Conservation (phyloP, 2,888 invertebrate species). For the Drosophila phalerata region DNA sequence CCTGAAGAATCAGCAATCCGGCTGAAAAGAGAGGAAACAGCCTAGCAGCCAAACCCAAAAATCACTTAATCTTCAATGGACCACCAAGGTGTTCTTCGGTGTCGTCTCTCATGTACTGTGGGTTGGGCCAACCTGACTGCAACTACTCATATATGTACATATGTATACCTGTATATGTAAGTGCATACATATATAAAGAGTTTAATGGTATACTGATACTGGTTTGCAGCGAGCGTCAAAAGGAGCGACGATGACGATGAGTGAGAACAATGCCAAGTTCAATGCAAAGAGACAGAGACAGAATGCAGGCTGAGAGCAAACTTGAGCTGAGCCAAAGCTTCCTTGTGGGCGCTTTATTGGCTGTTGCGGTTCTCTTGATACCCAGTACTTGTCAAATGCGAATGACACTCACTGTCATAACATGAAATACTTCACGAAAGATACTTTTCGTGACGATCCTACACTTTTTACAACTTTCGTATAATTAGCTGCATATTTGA, state of each 20-base stretch:
- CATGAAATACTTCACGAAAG: background rate
- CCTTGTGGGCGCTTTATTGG: constrained; percentile 67
- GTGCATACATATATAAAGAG: constrained; percentile 37
- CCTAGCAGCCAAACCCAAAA: constrained; percentile 44
- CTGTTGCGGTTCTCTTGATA: constrained; percentile 27
- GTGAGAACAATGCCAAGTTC: constrained; percentile 68
- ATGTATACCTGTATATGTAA: constrained; percentile 6
- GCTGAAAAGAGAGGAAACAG: background rate
- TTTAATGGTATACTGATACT: constrained; percentile 75
- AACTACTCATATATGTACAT: constrained; percentile 8
- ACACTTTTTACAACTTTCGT: background rate
- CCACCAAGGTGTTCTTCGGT: constrained; percentile 54
- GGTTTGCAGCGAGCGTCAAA: constrained; percentile 68
- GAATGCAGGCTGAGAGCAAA: constrained; percentile 47
- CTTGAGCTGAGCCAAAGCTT: constrained; percentile 35
- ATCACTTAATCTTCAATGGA: constrained; percentile 58
- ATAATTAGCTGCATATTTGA: background rate
- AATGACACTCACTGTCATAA: background rate
- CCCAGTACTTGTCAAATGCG: constrained; percentile 17
- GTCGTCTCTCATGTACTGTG: constrained; percentile 20
- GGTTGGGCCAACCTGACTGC: constrained; percentile 26
- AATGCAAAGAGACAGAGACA: constrained; percentile 51
- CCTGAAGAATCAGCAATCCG: constrained; percentile 35
- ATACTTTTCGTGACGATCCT: background rate
- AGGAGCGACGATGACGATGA: constrained; percentile 49